Evolutionary conservation across 2,113 vertebrate species (phyloP).

Genomic region (Syngnathus typhle): DNA sequence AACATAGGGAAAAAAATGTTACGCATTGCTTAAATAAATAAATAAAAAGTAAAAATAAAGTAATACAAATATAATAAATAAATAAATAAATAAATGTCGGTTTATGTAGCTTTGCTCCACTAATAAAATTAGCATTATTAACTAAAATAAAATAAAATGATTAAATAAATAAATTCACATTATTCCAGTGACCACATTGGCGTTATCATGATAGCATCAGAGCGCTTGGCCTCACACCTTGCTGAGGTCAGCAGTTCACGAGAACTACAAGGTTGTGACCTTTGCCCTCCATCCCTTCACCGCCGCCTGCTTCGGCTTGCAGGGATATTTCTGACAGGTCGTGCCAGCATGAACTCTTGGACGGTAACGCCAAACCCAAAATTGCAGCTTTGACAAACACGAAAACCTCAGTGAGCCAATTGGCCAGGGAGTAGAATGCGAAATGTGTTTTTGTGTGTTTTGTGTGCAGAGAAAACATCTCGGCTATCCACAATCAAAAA

Average conservation of each 20-base stretch:
- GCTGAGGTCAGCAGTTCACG: conserved; percentile 19
- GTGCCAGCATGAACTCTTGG: conserved; percentile 29
- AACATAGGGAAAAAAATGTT: background rate
- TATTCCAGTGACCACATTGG: background rate
- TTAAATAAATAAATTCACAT: conserved; percentile 24
- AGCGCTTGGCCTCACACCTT: conserved; percentile 8
- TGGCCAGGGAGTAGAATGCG: background rate
- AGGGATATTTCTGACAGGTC: background rate
- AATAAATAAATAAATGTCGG: too few species aligned
- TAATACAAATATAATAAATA: too few species aligned
- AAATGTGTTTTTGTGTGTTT: background rate
- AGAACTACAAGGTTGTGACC: conserved; percentile 54
- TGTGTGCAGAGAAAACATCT: background rate
- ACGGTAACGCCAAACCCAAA: background rate
- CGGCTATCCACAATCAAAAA: background rate
- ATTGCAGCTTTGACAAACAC: conserved; percentile 2
- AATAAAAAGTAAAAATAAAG: conserved; percentile 1
- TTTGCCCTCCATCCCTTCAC: conserved; percentile 5
- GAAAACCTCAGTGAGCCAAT: background rate
- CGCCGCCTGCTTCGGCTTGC: conserved; percentile 17
- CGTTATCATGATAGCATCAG: too few species aligned
- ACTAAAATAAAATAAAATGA: too few species aligned
- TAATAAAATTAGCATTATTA: too few species aligned
- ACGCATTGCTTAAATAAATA: conserved; percentile 18
- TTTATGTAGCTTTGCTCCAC: too few species aligned